A percentile compares a stretch with the other conserved stretches of the same genome.
Conservation (phyloP, 30 jellyfish, hydroid and myxozoan genomes). For the Calvadosia cruxmelitensis region DNA sequence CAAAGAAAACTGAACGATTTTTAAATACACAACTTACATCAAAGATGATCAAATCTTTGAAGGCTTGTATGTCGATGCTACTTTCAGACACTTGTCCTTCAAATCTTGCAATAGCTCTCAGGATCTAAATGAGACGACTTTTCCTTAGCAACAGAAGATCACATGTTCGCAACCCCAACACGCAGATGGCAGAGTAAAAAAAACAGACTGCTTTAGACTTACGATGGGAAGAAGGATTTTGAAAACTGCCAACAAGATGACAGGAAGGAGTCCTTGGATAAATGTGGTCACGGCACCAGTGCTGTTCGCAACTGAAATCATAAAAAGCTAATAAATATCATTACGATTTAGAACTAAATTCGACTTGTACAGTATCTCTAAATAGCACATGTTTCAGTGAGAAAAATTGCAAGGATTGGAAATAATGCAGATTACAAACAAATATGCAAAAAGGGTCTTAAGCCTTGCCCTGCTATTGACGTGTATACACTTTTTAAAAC, state of each 20-base stretch:
- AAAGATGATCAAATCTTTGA: slow-evolving; percentile 38
- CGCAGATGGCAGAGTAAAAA: neutral
- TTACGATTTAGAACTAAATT: too few species aligned
- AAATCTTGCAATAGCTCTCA: slow-evolving; percentile 34
- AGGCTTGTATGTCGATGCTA: slow-evolving; percentile 19
- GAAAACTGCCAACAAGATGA: slow-evolving; percentile 26
- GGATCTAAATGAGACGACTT: slow-evolving; percentile 37
- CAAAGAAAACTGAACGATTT: too few species aligned
- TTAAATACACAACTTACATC: slow-evolving; percentile 17
- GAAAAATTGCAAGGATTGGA: too few species aligned
- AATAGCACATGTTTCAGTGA: too few species aligned
- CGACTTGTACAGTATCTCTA: too few species aligned
- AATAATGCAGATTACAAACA: too few species aligned
- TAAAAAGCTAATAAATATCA: neutral
- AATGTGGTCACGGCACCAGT: slow-evolving; percentile 7
- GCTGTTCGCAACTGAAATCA: neutral
- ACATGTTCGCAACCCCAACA: too few species aligned
- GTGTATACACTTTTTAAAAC: too few species aligned
- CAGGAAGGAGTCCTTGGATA: slow-evolving; percentile 72
- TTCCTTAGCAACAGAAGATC: too few species aligned
- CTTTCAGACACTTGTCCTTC: slow-evolving; percentile 58
- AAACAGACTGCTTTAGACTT: slow-evolving; percentile 6
- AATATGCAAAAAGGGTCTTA: too few species aligned
- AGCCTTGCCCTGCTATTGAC: too few species aligned
- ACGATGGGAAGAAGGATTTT: slow-evolving; percentile 50